These are phyloP conservation scores for Graptemys geographica DNA, from an alignment of 2,797 vertebrate species.

Conservation along the genomic window DNA sequence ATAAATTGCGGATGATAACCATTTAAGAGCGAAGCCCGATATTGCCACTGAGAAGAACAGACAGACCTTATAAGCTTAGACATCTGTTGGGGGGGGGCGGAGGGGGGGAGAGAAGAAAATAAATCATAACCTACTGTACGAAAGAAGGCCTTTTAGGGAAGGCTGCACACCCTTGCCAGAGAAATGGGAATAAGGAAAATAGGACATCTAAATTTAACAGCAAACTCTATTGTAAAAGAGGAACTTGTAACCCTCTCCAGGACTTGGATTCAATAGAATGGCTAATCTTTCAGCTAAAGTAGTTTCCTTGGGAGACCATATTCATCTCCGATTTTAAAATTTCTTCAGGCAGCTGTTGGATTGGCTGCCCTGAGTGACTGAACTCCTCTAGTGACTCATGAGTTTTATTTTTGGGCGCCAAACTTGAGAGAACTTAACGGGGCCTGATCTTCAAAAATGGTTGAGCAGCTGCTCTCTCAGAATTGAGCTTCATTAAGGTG, in stretches of 20 bases:
- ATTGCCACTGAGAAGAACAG: constrained; percentile 58
- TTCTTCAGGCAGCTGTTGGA: neutral
- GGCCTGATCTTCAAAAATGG: neutral
- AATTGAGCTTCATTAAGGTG: neutral
- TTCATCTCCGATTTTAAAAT: constrained; percentile 12
- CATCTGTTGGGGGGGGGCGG: constrained; percentile 46
- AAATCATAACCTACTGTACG: constrained; percentile 70
- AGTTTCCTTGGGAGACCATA: constrained; percentile 48
- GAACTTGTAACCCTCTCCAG: constrained; percentile 60
- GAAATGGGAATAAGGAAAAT: constrained; percentile 75
- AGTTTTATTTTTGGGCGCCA: neutral
- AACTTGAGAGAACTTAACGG: neutral
- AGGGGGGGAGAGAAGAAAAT: neutral
- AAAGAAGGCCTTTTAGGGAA: constrained; percentile 77
- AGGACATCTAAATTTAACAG: constrained; percentile 79
- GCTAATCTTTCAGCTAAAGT: constrained; percentile 65
- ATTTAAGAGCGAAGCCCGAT: constrained; percentile 67
- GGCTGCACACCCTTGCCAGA: constrained; percentile 70
- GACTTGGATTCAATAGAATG: constrained; percentile 66
- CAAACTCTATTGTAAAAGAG: constrained; percentile 74
- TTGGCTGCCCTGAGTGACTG: neutral
- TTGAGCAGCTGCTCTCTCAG: neutral
- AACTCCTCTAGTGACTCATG: neutral
- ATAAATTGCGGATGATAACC: constrained; percentile 20
- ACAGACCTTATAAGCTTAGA: constrained; percentile 83